These are phyloP conservation scores for Herpetotheres cachinnans DNA, from an alignment of 2,113 vertebrate species.

Conservation along the genomic window DNA sequence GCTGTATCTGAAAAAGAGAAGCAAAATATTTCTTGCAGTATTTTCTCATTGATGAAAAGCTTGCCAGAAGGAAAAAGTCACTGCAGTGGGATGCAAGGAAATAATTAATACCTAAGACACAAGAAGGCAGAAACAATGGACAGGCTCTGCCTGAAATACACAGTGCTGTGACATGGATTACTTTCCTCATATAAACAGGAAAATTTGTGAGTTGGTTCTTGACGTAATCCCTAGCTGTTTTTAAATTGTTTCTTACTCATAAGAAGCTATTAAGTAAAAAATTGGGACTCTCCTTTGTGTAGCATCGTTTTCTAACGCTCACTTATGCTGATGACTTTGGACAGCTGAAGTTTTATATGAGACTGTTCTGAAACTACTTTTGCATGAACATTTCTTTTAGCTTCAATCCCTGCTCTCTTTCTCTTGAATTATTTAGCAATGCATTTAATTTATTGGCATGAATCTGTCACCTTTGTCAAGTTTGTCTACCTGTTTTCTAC, in stretches of 20 bases:
- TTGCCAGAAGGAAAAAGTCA: background rate
- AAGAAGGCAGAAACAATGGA: background rate
- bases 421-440: slow-evolving; percentile 48
- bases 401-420: background rate
- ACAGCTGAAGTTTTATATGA: background rate
- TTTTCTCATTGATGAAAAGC: slow-evolving; percentile 31
- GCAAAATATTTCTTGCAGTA: slow-evolving; percentile 53
- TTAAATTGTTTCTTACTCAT: background rate
- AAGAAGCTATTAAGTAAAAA: background rate
- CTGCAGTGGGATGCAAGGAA: slow-evolving; percentile 36
- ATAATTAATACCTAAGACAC: slow-evolving; percentile 59
- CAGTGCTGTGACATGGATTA: background rate
- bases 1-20: slow-evolving; percentile 49
- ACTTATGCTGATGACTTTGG: background rate
- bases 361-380: background rate
- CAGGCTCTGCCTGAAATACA: background rate
- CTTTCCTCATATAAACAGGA: background rate
- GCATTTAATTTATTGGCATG: slow-evolving; percentile 43
- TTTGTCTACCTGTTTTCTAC: slow-evolving; percentile 22
- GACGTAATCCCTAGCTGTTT: background rate
- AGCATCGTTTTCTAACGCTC: background rate
- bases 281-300: background rate
- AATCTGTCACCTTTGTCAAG: slow-evolving; percentile 42
- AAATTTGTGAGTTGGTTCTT: background rate
- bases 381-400: background rate